Conservation (phyloP, 2,797 vertebrate species). For the Salmo trutta region DNA sequence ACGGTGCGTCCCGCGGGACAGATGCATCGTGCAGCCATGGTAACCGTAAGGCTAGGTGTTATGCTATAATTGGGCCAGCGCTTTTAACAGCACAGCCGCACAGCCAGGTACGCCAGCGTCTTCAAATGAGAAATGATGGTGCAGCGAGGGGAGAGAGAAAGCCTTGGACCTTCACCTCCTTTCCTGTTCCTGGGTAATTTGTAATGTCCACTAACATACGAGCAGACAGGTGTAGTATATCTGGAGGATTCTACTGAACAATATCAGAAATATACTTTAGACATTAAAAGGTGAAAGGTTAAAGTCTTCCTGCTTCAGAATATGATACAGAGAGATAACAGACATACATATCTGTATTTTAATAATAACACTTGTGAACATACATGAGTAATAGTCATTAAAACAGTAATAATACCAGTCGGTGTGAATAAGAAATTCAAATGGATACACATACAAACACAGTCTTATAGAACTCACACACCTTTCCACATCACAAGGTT, state of each 20-base stretch:
- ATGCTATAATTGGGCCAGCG: slow-evolving; percentile 86
- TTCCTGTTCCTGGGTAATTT: slow-evolving; percentile 28
- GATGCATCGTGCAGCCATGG: slow-evolving; percentile 90
- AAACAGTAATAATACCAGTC: neutral
- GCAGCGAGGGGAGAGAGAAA: slow-evolving; percentile 48
- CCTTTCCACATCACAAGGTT: slow-evolving; percentile 6
- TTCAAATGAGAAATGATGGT: slow-evolving; percentile 80
- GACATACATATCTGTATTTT: neutral
- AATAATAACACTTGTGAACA: neutral
- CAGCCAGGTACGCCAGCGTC: slow-evolving; percentile 81
- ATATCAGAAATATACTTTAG: neutral
- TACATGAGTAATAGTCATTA: neutral
- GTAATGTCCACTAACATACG: slow-evolving; percentile 5
- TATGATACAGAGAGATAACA: neutral
- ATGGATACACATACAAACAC: no score
- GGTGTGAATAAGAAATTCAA: no score
- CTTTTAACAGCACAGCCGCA: slow-evolving; percentile 77
- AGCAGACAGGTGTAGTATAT: no score
- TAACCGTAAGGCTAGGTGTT: slow-evolving; percentile 88
- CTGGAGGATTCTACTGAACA: neutral
- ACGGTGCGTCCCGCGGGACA: slow-evolving; percentile 84
- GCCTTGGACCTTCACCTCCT: slow-evolving; percentile 43
- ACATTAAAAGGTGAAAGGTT: neutral
- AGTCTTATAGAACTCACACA: neutral
- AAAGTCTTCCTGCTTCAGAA: neutral